Conservation (phyloP, 1,140 invertebrate genomes). For the Triops cancriformis region DNA sequence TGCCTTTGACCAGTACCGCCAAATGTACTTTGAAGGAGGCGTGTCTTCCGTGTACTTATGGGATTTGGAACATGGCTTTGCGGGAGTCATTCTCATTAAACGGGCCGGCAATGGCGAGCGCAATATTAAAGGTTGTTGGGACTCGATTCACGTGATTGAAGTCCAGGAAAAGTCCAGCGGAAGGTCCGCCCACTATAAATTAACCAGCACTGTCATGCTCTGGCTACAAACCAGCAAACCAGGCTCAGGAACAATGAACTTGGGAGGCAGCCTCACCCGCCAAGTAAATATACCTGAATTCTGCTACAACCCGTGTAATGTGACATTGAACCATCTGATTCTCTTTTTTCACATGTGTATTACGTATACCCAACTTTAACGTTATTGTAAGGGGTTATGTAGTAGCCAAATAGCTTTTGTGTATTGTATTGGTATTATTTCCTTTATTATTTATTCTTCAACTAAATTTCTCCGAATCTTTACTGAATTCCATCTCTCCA, state of each 20-base stretch:
- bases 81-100: constrained; percentile 96
- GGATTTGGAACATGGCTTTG: constrained; percentile 98
- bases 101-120: constrained; percentile 95
- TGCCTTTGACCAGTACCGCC: constrained; percentile 97
- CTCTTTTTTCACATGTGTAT: too few species aligned
- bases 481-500: too few species aligned
- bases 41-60: constrained; percentile 98
- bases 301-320: neutral
- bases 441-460: too few species aligned
- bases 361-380: too few species aligned
- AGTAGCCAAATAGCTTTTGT: too few species aligned
- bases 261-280: constrained; percentile 93
- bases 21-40: constrained; percentile 99
- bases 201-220: constrained; percentile 97
- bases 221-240: constrained; percentile 98
- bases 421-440: too few species aligned
- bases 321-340: too few species aligned
- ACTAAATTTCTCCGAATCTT: too few species aligned
- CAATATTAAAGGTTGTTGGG: constrained; percentile 99
- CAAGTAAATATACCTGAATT: constrained; percentile 55
- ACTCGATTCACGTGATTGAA: constrained; percentile 99
- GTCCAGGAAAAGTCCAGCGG: constrained; percentile 92
- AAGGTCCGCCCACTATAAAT: constrained; percentile 92
- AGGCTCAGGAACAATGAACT: constrained; percentile 94
- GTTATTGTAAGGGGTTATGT: too few species aligned